Base-by-base conservation (phyloP, 2,113 vertebrate species). In the Chauna torquata region DNA sequence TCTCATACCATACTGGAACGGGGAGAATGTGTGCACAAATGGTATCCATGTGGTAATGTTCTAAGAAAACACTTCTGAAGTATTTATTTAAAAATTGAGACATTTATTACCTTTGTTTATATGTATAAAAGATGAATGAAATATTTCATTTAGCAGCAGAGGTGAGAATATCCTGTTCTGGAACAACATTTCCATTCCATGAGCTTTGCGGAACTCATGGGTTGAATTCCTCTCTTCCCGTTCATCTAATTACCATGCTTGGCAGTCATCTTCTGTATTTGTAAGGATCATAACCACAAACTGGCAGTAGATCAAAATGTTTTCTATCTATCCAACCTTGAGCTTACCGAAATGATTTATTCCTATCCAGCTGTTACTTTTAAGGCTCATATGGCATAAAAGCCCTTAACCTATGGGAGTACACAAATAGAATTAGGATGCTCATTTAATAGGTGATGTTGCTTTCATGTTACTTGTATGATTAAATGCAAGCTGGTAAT, bases 1-100 rank as follows among this genome's bases (percentile, higher is more conserved):
- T 70, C 44, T 52, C 45, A 52, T 58, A 49, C 40, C 6, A 10
- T 79, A 45, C 30, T 82, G 32, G 8, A 75, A 36, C 12, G 9
- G 28, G 12, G 47, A 64, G 49, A 82, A 70, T 0, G 1, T 34
- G 8, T 61, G 50, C 18, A 25, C 1, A 1, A 59, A 38, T 8
- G 8, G 13, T 64, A 40, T 80, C 54, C 18, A 69, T 92, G 45
- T 66, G 77, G 40, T 75, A 45, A 34, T 36, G 32, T 65, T 74
- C 16, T 83, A 66, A 74, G 19, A 69, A 82, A 82, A 59, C 54
- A 28, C 38, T 74, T 88, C 38, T 44, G 1, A 69, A 78, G 9
- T 64, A 55, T 88, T 80, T 80, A 12, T 78, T 91, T 68, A 19
- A 65, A 76, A 87, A 58, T 18, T 68, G 72, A 79, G 23, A 20